Percentiles rank a stretch among this genome's conserved stretches.
Conservation (phyloP, 2,797 vertebrate species). For the Leptatherina wallacei region DNA sequence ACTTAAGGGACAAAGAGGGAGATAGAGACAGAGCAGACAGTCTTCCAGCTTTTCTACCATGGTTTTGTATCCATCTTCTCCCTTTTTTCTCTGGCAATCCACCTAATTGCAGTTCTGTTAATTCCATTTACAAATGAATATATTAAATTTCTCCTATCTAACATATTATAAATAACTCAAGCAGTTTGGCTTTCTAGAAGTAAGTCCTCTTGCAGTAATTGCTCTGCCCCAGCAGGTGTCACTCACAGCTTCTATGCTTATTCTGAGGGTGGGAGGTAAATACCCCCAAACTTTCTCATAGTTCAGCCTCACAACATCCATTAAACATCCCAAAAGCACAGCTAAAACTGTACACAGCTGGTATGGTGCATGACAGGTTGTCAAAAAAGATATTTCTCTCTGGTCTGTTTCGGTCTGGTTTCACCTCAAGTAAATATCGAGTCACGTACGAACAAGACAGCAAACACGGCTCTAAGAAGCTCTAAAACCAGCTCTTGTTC, state of each 20-base stretch:
- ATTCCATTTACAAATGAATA: constrained; percentile 14
- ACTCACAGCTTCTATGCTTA: constrained; percentile 66
- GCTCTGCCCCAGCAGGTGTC: constrained; percentile 77
- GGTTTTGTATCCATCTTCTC: constrained; percentile 16
- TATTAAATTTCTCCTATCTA: neutral
- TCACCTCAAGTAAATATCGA: constrained; percentile 40
- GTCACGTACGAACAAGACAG: constrained; percentile 16
- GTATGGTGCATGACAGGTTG: neutral
- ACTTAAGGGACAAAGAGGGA: constrained; percentile 41
- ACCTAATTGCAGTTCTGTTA: constrained; percentile 8
- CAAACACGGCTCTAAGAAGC: neutral
- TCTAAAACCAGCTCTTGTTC: constrained; percentile 20
- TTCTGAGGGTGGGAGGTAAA: constrained; percentile 5
- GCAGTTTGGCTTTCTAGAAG: neutral
- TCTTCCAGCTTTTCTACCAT: constrained; percentile 13
- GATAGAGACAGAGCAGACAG: constrained; percentile 20
- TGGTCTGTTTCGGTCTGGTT: constrained; percentile 4
- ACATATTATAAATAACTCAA: neutral
- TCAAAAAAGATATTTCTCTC: neutral
- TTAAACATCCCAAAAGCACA: neutral
- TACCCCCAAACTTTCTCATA: constrained; percentile 12
- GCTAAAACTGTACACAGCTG: neutral
- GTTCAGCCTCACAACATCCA: neutral
- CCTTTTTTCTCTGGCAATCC: constrained; percentile 16
- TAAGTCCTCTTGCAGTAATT: constrained; percentile 54